Conservation (phyloP, 2,113 vertebrate genomes). For the Halcyon malimbica region DNA sequence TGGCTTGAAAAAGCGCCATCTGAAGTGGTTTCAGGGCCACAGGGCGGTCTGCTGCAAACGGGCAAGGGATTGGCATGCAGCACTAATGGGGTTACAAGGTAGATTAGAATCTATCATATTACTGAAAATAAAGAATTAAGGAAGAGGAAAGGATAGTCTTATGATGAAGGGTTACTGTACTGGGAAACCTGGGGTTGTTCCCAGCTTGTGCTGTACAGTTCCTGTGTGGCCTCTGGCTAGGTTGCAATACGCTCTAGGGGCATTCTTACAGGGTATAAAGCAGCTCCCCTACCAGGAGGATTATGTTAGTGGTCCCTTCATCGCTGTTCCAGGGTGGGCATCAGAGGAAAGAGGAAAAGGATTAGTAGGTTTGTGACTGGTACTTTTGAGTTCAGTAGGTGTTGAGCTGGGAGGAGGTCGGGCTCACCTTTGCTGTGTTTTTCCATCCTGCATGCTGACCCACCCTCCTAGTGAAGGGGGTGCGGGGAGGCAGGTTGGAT, state of each 20-base stretch:
- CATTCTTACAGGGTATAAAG: neutral
- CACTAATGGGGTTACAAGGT: neutral
- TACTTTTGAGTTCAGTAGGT: neutral
- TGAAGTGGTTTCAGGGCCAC: constrained; percentile 47
- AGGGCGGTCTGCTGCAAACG: neutral
- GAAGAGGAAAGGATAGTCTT: neutral
- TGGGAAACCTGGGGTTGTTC: neutral
- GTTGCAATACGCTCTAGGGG: neutral
- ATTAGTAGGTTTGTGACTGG: neutral
- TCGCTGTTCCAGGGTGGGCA: neutral
- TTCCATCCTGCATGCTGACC: neutral
- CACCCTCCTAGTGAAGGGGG: neutral
- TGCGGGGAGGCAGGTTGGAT: neutral
- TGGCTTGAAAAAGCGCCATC: constrained; percentile 67
- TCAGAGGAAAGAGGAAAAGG: neutral
- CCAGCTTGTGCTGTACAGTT: neutral
- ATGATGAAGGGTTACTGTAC: neutral
- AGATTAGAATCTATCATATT: neutral
- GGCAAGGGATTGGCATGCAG: constrained; percentile 11
- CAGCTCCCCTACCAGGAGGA: neutral
- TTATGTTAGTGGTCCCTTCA: neutral
- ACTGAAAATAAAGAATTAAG: neutral
- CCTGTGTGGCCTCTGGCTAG: neutral
- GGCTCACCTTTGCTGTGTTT: neutral
- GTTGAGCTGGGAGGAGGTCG: neutral